Base-by-base conservation (phyloP, 35 echinoderm and acorn worm species). In the Heliocidaris tuberculata region DNA sequence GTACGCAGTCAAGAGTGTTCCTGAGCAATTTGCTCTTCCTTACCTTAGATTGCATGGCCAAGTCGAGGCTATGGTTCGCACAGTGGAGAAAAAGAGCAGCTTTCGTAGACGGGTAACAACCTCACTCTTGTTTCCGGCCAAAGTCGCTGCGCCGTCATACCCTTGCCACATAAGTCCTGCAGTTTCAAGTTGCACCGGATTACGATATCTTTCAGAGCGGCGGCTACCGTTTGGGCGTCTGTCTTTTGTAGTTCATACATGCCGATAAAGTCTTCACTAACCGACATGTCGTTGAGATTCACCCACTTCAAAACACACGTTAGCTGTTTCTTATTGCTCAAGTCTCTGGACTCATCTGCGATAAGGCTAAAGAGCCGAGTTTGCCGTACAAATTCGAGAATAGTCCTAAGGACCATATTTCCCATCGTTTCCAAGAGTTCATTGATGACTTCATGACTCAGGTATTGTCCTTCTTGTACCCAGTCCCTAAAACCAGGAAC, bases 61-160 rank as follows among this genome's bases (percentile, higher is more conserved):
- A 35, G 11, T 92, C 90, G 32, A 92, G 90, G 32, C 90, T 92
- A 35, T 92, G 42, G 47, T 92, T 92, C 24, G 42, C 90, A 92
- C 90, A 92, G 1, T 92, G 49, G 9, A 92, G 21, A 27, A 27
- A 50, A 8, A 48, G 35, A 50, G 89, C 89, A 24, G 49, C 21
- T 92, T 24, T 50, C 24, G 90, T 7, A 92, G 32, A 50, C 30
- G 90, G 8, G 30, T 30, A 48, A 30, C 32, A 7, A 92, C 90
- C 9, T 30, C 49, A 92, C 32, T 92, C 32, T 92, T 50, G n/a
- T n/a, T n/a, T n/a, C n/a, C n/a, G n/a, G n/a, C n/a, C n/a, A n/a
- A n/a, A n/a, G 4, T 50, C 10, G 90, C 5, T 1, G 90, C 90
- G 35, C 35, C 5, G 35, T 92, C 90, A 50, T 92, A 52, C 19